Conservation (phyloP, 1,140 invertebrate genomes). For the Triops cancriformis region DNA sequence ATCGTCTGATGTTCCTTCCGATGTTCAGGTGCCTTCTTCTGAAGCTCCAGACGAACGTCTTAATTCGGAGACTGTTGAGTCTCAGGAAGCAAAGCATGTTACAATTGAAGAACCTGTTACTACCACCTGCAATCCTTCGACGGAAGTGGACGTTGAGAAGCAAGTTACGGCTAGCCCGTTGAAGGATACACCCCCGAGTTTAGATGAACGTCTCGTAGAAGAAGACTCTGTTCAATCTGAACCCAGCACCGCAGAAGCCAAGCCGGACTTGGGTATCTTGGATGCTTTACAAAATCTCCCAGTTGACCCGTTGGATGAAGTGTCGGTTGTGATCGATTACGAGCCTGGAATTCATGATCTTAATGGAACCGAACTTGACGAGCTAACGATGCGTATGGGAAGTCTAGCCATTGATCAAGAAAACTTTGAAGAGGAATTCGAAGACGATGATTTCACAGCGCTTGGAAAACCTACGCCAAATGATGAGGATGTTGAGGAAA, state of each 20-base stretch:
- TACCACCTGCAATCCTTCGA: neutral
- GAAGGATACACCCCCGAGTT: neutral
- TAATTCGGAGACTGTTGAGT: neutral
- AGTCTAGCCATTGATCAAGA: neutral
- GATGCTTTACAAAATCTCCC: conserved; percentile 40
- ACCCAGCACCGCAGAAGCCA: neutral
- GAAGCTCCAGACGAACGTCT: neutral
- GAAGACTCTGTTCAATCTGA: neutral
- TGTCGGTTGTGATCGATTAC: conserved; percentile 34
- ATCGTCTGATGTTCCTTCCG: neutral
- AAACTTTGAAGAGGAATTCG: neutral
- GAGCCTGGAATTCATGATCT: conserved; percentile 22
- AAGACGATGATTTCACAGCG: neutral
- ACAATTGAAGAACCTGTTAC: neutral
- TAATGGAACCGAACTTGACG: conserved; percentile 30
- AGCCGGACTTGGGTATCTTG: neutral
- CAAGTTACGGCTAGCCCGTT: neutral
- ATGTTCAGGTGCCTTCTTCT: conserved; percentile 1
- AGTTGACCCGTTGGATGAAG: conserved; percentile 39
- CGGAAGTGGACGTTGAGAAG: neutral
- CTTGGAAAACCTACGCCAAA: neutral
- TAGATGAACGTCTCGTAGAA: neutral
- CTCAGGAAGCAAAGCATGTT: neutral
- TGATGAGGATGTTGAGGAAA: neutral
- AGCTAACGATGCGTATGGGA: conserved; percentile 16